Base-by-base conservation (phyloP, 1,140 invertebrate species). In the Protaetia brevitarsis region DNA sequence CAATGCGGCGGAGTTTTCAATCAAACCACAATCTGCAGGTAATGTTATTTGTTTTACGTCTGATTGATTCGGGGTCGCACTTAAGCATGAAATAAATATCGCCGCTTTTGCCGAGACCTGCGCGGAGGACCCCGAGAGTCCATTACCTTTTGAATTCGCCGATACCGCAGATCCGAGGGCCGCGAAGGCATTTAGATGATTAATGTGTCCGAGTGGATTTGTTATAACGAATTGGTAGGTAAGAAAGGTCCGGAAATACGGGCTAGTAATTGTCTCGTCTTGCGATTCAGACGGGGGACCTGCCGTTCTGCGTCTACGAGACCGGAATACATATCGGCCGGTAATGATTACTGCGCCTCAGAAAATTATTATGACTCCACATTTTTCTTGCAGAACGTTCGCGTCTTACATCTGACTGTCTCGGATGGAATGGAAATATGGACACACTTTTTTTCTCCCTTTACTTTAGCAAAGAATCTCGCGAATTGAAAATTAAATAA, bases 61-160 rank as follows among this genome's bases (percentile, higher is more conserved):
- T 51, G 41, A 51, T 51, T 51, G 41, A 51, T 51, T 51, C 41
- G 41, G 16, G 41, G 41, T 51, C 41, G n/a, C 41, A 51, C 41
- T 51, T 51, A 51, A 51, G 26, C 41, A 51, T 51, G 41, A 51
- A 51, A 51, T 51, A 51, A 51, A 51, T 51, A 51, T 51, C 41
- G 41, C n/a, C n/a, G n/a, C n/a, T 51, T 51, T 23, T 23, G 41
- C 41, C 6, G 41, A 51, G 26, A 8, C 21, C 41, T 23, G 26
- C 26, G 5, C n/a, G 19, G 16, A 23, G 8, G 6, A 19, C 19
- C 26, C 41, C 13, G 41, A 21, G n/a, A n/a, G 26, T 51, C 41
- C 16, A 51, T 51, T 51, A 51, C 41, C 16, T 51, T n/a, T n/a
- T 23, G 41, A 51, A 51, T 51, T 51, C 41, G 41, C 2, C 19